These are phyloP conservation scores for Leucophenga varia DNA, from an alignment of 1,140 invertebrate genomes.

Conservation along the genomic window DNA sequence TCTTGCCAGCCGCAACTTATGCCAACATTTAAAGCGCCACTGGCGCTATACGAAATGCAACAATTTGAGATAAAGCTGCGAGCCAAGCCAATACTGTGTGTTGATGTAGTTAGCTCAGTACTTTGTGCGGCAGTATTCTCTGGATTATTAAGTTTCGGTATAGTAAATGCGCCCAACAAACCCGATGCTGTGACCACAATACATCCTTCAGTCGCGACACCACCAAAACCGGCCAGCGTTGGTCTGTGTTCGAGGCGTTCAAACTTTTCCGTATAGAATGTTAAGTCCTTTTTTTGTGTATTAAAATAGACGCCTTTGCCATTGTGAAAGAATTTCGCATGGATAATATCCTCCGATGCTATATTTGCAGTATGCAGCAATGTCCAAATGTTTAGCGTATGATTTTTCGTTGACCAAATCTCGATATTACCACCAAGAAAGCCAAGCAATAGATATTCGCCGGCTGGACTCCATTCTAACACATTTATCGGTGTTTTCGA, in stretches of 20 bases:
- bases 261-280: conserved; percentile 84
- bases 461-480: conserved; percentile 82
- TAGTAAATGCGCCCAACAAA: conserved; percentile 71
- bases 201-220: conserved; percentile 77
- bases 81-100: conserved; percentile 70
- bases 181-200: conserved; percentile 82
- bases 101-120: conserved; percentile 59
- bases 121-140: conserved; percentile 20
- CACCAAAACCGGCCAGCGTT: conserved; percentile 81
- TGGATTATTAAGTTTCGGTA: conserved; percentile 60
- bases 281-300: conserved; percentile 73
- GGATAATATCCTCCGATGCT: conserved; percentile 78
- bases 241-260: conserved; percentile 73
- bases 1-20: conserved; percentile 60
- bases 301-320: conserved; percentile 68
- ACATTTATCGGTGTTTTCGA: conserved; percentile 67
- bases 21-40: conserved; percentile 77
- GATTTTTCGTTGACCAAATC: conserved; percentile 76
- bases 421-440: conserved; percentile 74
- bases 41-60: conserved; percentile 63
- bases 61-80: conserved; percentile 73
- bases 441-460: conserved; percentile 74
- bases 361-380: conserved; percentile 59
- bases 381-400: conserved; percentile 80
- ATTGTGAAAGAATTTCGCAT: conserved; percentile 81